Percentiles rank a stretch among this genome's conserved stretches.
phyloP scores from a whole-genome alignment of 2,888 invertebrate species.

The Eristalis intricaria region DNA sequence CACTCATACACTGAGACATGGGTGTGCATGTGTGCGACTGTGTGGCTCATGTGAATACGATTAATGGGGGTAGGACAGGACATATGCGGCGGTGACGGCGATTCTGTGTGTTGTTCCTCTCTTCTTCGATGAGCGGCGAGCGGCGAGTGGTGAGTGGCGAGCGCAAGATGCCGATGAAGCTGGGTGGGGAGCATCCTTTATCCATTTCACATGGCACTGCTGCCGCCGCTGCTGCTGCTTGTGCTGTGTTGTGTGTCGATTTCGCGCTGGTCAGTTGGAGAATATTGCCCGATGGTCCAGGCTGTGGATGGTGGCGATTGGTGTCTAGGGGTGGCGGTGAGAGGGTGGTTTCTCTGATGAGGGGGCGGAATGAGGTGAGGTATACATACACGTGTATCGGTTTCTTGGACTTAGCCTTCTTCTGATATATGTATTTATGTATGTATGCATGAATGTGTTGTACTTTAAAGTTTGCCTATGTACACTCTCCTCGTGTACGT shows the following conservation, averaged over 20 bases:
- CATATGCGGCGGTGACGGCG: constrained; percentile 50
- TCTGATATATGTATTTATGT: background rate
- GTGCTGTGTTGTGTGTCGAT: constrained; percentile 33
- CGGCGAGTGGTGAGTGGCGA: constrained; percentile 28
- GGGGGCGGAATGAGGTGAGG: constrained; percentile 9
- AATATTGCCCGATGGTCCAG: constrained; percentile 9
- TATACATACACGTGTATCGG: constrained; percentile 42
- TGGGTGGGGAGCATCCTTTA: constrained; percentile 60
- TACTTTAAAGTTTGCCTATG: constrained; percentile 61
- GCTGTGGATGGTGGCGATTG: constrained; percentile 7
- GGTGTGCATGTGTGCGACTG: constrained; percentile 1
- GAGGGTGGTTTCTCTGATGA: background rate
- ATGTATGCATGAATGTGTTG: constrained; percentile 38
- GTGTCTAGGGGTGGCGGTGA: background rate
- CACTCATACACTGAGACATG: constrained; percentile 22
- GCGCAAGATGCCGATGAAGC: constrained; percentile 55
- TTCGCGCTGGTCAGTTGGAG: constrained; percentile 68
- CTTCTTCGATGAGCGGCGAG: constrained; percentile 45
- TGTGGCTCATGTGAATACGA: constrained; percentile 49
- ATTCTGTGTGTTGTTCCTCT: constrained; percentile 54
- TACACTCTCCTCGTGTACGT: constrained; percentile 23
- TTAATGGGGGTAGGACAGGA: constrained; percentile 48
- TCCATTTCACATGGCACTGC: constrained; percentile 47
- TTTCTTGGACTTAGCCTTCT: constrained; percentile 46
- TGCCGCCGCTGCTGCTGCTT: background rate